These are phyloP conservation scores for Botia almorhae DNA, from an alignment of 2,797 vertebrate species.

Conservation along the genomic window DNA sequence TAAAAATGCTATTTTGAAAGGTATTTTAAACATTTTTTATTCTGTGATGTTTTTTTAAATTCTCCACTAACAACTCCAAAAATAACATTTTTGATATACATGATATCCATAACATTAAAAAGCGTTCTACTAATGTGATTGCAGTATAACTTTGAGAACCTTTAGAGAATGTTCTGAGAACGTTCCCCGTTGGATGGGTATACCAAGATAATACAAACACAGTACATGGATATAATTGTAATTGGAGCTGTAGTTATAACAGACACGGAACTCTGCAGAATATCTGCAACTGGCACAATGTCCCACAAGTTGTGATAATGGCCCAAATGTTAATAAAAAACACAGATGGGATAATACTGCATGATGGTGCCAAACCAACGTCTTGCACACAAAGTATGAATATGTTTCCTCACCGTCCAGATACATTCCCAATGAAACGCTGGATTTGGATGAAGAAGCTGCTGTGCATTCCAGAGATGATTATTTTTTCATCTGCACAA, in stretches of 20 bases:
- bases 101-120: no score
- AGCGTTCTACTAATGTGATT: no score
- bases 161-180: no score
- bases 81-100: no score
- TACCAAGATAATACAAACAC: neutral
- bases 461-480: neutral
- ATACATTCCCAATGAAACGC: constrained; percentile 38
- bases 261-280: neutral
- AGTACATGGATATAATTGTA: neutral
- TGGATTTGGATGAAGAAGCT: neutral
- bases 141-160: no score
- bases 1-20: no score
- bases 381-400: neutral
- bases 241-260: constrained; percentile 15
- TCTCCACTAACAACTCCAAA: no score
- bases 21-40: no score
- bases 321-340: constrained; percentile 25
- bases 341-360: constrained; percentile 23
- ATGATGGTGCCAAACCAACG: constrained; percentile 35
- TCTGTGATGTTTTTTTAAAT: no score
- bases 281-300: neutral
- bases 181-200: no score
- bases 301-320: neutral
- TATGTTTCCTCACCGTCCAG: constrained; percentile 32
- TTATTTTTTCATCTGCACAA: constrained; percentile 20